Conservation (phyloP, 2,888 invertebrate genomes). For the Coelogynopora nodosa region DNA sequence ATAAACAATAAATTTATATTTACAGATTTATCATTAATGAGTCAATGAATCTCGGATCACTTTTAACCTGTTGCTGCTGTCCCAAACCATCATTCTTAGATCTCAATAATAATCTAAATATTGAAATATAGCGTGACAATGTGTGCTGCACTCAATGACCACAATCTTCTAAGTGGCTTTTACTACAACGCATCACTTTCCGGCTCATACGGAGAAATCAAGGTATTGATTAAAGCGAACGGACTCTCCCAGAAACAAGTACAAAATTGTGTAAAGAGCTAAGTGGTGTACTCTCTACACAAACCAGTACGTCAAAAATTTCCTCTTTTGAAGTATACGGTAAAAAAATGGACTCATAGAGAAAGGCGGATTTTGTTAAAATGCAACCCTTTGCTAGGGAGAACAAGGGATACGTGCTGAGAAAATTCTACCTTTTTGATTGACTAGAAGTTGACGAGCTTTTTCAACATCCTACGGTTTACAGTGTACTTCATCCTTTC, state of each 20-base stretch:
- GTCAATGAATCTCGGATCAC: background rate
- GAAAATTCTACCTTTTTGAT: too few species aligned
- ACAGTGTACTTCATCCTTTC: too few species aligned
- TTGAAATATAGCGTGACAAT: background rate
- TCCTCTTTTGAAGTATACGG: background rate
- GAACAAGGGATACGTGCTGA: too few species aligned
- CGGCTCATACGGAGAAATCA: background rate
- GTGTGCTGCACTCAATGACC: background rate
- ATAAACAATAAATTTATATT: background rate
- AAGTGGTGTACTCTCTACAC: background rate
- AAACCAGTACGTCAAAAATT: background rate
- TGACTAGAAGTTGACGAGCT: too few species aligned
- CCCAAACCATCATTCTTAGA: background rate
- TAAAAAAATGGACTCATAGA: too few species aligned
- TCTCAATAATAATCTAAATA: background rate
- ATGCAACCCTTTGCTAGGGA: too few species aligned
- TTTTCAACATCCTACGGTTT: too few species aligned
- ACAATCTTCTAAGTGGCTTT: constrained; percentile 3
- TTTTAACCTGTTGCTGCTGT: background rate
- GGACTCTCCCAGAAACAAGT: background rate
- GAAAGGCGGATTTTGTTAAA: too few species aligned
- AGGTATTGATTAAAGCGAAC: background rate
- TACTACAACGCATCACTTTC: constrained; percentile 1
- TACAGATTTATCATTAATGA: background rate
- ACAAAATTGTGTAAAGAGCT: background rate